These are phyloP conservation scores for Orchestia grillus DNA, from an alignment of 1,140 invertebrate species.

Conservation along the genomic window DNA sequence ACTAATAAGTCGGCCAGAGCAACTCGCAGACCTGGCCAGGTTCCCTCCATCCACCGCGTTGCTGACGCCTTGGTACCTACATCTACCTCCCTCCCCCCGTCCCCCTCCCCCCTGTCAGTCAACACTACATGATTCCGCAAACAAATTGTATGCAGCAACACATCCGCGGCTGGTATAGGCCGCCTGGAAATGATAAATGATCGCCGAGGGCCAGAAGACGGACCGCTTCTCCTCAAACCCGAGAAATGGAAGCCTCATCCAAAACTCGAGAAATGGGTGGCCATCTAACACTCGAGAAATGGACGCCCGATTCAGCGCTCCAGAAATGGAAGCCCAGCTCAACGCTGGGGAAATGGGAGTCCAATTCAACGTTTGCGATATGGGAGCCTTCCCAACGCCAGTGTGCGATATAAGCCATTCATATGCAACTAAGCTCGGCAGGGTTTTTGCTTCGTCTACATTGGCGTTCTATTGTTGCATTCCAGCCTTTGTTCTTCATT, in stretches of 20 bases:
- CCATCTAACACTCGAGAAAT: neutral
- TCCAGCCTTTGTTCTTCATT: neutral
- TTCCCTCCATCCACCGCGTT: no score
- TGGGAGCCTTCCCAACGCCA: neutral
- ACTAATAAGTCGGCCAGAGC: no score
- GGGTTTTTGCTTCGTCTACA: neutral
- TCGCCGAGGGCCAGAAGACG: neutral
- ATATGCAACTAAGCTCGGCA: neutral
- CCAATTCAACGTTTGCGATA: neutral
- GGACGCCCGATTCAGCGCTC: neutral
- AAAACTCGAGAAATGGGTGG: neutral
- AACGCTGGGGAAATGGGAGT: neutral
- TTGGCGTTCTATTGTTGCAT: neutral
- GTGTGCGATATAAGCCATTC: neutral
- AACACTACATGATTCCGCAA: neutral
- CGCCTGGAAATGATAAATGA: neutral
- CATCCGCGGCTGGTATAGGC: neutral
- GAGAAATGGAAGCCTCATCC: neutral
- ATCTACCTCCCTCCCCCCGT: no score
- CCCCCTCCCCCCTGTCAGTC: no score
- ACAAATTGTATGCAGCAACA: conserved; percentile 8
- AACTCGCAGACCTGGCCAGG: no score
- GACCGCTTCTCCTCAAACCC: neutral
- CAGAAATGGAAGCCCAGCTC: neutral
- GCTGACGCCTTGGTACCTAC: no score